Conservation (phyloP, 1,140 invertebrate species). For the Ptiloglossa arizonensis region DNA sequence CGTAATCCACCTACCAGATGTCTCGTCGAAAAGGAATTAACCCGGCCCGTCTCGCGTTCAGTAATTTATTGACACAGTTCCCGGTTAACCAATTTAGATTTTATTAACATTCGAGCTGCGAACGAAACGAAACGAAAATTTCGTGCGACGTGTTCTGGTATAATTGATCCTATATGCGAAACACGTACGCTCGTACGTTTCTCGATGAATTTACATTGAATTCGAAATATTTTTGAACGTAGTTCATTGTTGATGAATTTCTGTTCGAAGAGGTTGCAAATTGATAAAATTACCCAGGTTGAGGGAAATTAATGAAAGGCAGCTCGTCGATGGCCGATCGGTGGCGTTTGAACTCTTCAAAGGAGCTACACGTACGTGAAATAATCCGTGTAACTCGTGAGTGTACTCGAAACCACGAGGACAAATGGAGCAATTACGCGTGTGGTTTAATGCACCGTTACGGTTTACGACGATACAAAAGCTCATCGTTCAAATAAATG, state of each 20-base stretch:
- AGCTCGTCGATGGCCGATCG: not conserved
- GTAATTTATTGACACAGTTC: constrained; percentile 1
- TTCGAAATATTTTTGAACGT: too few relatives aligned
- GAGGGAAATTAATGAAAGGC: not conserved
- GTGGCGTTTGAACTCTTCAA: not conserved
- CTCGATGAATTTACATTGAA: too few relatives aligned
- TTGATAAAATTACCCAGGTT: too few relatives aligned
- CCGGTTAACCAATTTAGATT: not conserved
- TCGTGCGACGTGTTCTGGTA: not conserved
- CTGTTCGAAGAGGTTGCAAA: too few relatives aligned
- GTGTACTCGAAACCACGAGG: not conserved
- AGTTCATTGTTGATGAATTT: too few relatives aligned
- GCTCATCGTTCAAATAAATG: too few relatives aligned
- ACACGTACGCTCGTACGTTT: too few relatives aligned
- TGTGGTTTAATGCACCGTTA: not conserved
- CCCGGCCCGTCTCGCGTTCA: not conserved
- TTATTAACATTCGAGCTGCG: not conserved
- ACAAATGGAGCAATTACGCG: not conserved
- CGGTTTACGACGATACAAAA: not conserved
- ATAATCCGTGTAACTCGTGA: not conserved
- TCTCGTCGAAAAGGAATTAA: not conserved
- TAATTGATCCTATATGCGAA: too few relatives aligned
- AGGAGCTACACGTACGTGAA: too few relatives aligned
- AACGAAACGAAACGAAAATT: not conserved
- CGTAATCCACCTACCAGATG: constrained; percentile 37